Evolutionary conservation across 2,797 vertebrate species (phyloP).

Genomic region (Taeniopygia guttata): DNA sequence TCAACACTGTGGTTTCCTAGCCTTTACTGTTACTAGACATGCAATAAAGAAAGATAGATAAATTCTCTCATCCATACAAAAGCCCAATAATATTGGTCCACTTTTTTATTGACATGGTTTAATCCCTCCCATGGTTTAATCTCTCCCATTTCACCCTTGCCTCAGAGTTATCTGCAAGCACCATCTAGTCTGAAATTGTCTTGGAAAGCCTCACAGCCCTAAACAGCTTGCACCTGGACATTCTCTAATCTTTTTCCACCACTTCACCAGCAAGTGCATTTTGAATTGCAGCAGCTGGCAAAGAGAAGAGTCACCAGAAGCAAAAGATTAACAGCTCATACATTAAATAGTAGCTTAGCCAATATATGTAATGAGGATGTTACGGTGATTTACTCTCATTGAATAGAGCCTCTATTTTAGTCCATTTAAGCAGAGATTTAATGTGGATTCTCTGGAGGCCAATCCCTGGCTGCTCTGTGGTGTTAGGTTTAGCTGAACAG

Average conservation of each 20-base stretch:
- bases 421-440: background rate
- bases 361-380: fast-evolving
- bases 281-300: background rate
- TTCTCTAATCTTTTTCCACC: background rate
- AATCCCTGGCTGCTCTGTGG: background rate
- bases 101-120: background rate
- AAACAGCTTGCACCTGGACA: background rate
- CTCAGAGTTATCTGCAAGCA: background rate
- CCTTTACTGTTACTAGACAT: background rate
- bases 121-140: background rate
- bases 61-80: background rate
- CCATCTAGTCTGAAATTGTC: background rate
- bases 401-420: background rate
- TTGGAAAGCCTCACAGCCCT: background rate
- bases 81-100: background rate
- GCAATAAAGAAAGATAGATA: background rate
- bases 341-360: background rate
- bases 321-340: background rate
- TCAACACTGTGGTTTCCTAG: background rate
- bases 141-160: background rate
- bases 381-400: background rate
- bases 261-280: background rate
- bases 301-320: background rate
- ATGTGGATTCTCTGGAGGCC: background rate
- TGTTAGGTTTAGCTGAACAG: background rate